phyloP scores from a whole-genome alignment of 1,140 invertebrate species.

The Cyphomyrmex costatus region DNA sequence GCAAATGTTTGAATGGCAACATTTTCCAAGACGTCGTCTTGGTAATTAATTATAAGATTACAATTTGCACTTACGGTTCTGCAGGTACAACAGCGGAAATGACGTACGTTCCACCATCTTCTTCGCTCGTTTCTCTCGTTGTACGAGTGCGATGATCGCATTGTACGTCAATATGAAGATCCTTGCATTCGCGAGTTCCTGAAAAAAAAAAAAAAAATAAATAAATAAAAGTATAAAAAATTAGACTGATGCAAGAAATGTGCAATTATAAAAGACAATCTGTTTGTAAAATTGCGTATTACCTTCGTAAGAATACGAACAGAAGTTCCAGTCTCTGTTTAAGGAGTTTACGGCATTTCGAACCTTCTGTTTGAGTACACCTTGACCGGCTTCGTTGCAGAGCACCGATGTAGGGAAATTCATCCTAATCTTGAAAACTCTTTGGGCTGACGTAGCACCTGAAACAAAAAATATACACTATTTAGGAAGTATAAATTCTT shows the following conservation, averaged over 20 bases:
- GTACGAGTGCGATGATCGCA: slow-evolving; percentile 92
- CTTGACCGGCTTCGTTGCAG: slow-evolving; percentile 97
- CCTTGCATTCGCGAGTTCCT: slow-evolving; percentile 93
- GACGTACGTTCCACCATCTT: slow-evolving; percentile 92
- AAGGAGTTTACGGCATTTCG: slow-evolving; percentile 95
- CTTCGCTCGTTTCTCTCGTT: slow-evolving; percentile 85
- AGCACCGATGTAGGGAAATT: slow-evolving; percentile 97
- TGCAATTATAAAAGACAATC: too few relatives aligned
- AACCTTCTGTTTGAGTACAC: slow-evolving; percentile 95
- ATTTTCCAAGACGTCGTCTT: not conserved
- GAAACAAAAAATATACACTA: slow-evolving; percentile 61
- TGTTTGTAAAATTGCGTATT: slow-evolving; percentile 65
- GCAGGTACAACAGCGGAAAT: slow-evolving; percentile 93
- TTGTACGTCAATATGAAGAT: slow-evolving; percentile 95
- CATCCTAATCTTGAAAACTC: slow-evolving; percentile 97
- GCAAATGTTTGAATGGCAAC: not conserved
- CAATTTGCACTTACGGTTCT: slow-evolving; percentile 90
- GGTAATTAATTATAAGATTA: not conserved
- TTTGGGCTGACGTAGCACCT: slow-evolving; percentile 94
- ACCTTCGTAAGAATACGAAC: slow-evolving; percentile 95
- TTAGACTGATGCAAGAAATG: not conserved
- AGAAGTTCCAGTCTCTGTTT: slow-evolving; percentile 97
- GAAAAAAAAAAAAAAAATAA: not conserved
- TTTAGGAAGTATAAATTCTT: not conserved
- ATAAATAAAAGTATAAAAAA: not conserved